A percentile compares a stretch with the other conserved stretches of the same genome.
These are phyloP conservation scores for Perithous albicinctus DNA, from an alignment of 2,888 invertebrate species.

Conservation along the genomic window DNA sequence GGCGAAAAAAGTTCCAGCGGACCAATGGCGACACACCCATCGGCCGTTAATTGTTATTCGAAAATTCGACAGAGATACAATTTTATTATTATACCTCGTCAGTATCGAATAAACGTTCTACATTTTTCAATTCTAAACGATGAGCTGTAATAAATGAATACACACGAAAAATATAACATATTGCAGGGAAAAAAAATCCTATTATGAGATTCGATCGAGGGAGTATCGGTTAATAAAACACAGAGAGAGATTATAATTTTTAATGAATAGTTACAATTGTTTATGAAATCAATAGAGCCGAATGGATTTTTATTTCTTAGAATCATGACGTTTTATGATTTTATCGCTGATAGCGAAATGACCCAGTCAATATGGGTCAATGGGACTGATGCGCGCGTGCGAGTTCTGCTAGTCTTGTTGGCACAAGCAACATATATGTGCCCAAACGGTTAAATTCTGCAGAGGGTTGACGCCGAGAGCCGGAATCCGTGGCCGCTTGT, in stretches of 20 bases:
- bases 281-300: constrained; percentile 3
- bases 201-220: no score
- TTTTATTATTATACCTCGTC: no score
- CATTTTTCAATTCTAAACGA: no score
- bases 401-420: not conserved
- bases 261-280: not conserved
- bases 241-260: not conserved
- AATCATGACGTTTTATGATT: constrained; percentile 40
- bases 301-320: constrained; percentile 47
- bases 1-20: no score
- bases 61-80: no score
- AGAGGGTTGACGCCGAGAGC: not conserved
- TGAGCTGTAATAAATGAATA: no score
- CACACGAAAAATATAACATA: no score
- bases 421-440: not conserved
- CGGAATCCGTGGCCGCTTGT: not conserved
- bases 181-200: no score
- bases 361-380: constrained; percentile 37
- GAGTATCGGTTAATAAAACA: no score
- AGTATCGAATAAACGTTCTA: no score
- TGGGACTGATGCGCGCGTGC: not conserved
- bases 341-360: constrained; percentile 49
- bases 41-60: no score
- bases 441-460: not conserved
- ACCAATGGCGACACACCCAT: no score